These are phyloP conservation scores for Microctonus brassicae DNA, from an alignment of 2,888 invertebrate genomes.

Conservation along the genomic window DNA sequence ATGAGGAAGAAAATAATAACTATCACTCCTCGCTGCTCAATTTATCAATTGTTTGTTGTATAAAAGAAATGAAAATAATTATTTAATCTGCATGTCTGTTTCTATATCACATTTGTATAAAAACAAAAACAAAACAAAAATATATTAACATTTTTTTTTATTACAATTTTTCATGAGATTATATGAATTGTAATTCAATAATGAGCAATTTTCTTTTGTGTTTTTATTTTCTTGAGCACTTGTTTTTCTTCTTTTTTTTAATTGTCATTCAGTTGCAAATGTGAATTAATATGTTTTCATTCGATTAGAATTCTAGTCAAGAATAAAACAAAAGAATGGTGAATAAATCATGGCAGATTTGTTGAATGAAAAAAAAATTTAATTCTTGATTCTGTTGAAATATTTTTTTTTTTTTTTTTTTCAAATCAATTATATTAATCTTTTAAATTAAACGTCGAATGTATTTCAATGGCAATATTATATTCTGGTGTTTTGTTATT, in stretches of 20 bases:
- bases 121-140: too few relatives aligned
- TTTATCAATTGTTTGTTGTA: neutral
- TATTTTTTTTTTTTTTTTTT: too few relatives aligned
- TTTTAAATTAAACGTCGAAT: neutral
- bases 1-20: neutral
- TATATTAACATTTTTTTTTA: too few relatives aligned
- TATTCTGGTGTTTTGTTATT: neutral
- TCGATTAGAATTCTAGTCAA: slow-evolving; percentile 33
- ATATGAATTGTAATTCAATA: neutral
- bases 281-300: neutral
- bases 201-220: neutral
- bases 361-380: slow-evolving; percentile 14
- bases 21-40: slow-evolving; percentile 16
- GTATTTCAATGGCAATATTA: too few relatives aligned
- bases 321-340: slow-evolving; percentile 26
- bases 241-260: neutral
- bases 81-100: neutral
- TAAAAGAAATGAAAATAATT: neutral
- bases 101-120: too few relatives aligned
- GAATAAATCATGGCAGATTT: neutral
- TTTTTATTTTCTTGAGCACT: neutral
- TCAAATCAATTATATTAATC: neutral
- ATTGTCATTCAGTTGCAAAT: neutral
- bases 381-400: neutral
- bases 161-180: neutral